These are phyloP conservation scores for Geodia barretti DNA, from an alignment of 37 sponge, comb jelly and placozoan species.

Conservation along the genomic window DNA sequence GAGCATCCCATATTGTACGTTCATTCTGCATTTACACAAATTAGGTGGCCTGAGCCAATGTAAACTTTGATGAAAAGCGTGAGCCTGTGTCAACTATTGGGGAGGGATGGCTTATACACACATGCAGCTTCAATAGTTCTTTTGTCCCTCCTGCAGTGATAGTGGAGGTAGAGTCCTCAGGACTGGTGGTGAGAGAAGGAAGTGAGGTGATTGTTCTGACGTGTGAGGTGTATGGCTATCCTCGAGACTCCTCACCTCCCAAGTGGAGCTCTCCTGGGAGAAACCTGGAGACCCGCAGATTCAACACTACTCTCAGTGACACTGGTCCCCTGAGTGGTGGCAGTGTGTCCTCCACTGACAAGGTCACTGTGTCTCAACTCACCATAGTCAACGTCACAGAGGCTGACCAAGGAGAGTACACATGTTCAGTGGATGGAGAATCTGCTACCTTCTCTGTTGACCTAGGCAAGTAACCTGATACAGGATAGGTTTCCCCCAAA, in stretches of 20 bases:
- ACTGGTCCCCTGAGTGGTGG: neutral
- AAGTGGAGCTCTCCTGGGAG: neutral
- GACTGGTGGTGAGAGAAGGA: neutral
- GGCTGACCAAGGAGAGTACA: conserved; percentile 27
- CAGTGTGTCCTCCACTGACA: neutral
- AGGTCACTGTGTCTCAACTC: neutral
- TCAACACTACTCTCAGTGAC: neutral
- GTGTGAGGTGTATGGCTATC: conserved; percentile 25
- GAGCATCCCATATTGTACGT: no score
- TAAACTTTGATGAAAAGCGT: no score
- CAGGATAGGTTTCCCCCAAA: no score
- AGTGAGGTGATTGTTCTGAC: neutral
- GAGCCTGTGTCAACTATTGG: no score
- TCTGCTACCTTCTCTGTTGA: no score
- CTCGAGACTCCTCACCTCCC: neutral
- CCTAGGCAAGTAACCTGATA: no score
- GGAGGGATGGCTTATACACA: no score
- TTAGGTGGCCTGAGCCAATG: no score
- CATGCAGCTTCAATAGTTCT: no score
- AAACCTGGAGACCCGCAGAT: conserved; percentile 5
- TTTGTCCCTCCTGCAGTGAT: neutral
- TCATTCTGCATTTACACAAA: no score
- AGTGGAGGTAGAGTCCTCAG: neutral
- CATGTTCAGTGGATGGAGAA: no score
- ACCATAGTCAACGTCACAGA: conserved; percentile 1